A percentile compares a stretch with the other conserved stretches of the same genome.
phyloP scores from a whole-genome alignment of 2,113 vertebrate species.

The Piliocolobus tephrosceles region DNA sequence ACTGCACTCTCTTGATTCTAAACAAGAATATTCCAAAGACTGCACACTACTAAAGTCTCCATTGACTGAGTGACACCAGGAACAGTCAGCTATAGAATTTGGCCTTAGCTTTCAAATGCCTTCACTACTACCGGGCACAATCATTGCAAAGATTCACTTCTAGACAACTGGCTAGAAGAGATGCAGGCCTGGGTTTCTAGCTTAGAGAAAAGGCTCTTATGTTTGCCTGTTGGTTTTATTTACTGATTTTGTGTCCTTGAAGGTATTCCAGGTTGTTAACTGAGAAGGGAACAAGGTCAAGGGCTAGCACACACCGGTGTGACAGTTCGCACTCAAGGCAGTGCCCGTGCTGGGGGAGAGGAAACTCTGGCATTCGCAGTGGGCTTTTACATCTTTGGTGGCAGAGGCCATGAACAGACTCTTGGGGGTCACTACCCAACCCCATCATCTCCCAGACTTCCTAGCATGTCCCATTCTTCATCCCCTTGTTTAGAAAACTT shows the following conservation, averaged over 20 bases:
- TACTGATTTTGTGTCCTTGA: not conserved
- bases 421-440: not conserved
- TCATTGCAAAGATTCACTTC: not conserved
- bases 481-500: not conserved
- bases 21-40: not conserved
- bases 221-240: not conserved
- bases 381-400: not conserved
- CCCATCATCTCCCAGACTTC: not conserved
- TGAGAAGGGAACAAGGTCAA: not conserved
- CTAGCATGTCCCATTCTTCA: not conserved
- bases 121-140: not conserved
- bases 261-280: not conserved
- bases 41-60: fast-evolving
- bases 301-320: not conserved
- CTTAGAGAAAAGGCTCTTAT: not conserved
- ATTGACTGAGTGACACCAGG: not conserved
- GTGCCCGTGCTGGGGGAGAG: too few relatives aligned
- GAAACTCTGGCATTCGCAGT: not conserved
- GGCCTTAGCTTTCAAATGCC: not conserved
- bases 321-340: not conserved
- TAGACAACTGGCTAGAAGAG: not conserved
- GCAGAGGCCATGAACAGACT: not conserved
- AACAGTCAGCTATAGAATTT: not conserved
- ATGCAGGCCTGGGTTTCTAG: not conserved
- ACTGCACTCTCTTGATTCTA: not conserved